phyloP scores from a whole-genome alignment of 35 echinoderm and acorn worm species.

The Patiria miniata region DNA sequence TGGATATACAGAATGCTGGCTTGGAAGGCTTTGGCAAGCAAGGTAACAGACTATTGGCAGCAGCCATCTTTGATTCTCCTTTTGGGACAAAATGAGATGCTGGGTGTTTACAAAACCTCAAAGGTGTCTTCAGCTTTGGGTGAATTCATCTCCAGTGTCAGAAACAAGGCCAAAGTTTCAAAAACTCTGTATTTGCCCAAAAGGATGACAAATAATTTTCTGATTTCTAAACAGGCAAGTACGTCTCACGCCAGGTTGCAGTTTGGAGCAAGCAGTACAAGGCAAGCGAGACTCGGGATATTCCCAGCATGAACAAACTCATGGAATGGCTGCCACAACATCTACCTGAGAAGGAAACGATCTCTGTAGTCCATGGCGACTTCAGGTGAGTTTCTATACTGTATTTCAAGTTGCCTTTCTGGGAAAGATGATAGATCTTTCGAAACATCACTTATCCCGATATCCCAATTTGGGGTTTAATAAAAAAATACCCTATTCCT shows the following conservation, averaged over 20 bases:
- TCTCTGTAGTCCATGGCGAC: constrained; percentile 95
- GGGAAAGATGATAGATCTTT: no score
- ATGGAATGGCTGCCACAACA: constrained; percentile 96
- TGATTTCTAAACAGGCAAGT: constrained; percentile 72
- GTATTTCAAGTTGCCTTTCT: neutral
- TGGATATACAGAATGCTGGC: constrained; percentile 79
- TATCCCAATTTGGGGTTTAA: no score
- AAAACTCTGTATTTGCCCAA: no score
- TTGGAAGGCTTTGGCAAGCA: constrained; percentile 87
- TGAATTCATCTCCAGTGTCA: no score
- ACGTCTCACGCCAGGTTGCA: constrained; percentile 77
- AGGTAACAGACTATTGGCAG: constrained; percentile 43
- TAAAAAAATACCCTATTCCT: no score
- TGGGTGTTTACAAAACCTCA: no score
- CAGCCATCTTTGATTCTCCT: no score
- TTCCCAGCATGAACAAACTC: constrained; percentile 79
- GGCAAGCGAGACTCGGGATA: constrained; percentile 90
- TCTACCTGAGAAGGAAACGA: constrained; percentile 66
- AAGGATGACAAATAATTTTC: neutral
- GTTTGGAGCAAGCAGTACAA: constrained; percentile 96
- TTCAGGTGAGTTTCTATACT: constrained; percentile 71
- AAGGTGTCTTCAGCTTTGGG: no score
- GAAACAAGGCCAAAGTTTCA: no score
- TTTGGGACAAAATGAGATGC: no score
- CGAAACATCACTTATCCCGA: no score